These are phyloP conservation scores for Trichonephila inaurata DNA, from an alignment of 1,140 invertebrate genomes.

Conservation along the genomic window DNA sequence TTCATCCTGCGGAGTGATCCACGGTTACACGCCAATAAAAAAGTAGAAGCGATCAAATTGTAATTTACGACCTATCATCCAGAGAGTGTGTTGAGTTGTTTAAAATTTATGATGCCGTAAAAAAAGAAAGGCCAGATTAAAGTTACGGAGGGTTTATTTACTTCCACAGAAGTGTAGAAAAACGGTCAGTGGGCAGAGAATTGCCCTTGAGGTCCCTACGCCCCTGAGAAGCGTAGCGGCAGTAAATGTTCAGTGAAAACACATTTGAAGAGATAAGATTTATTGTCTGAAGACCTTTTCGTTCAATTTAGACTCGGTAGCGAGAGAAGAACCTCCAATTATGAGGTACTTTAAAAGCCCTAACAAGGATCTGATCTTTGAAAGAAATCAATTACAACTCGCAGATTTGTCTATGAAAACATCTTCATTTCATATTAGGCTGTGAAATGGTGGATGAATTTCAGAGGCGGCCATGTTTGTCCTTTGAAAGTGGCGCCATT, in stretches of 20 bases:
- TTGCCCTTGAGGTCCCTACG: background rate
- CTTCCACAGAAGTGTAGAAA: background rate
- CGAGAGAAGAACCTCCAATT: background rate
- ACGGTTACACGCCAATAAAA: background rate
- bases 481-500: background rate
- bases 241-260: background rate
- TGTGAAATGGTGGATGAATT: background rate
- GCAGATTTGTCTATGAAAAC: background rate
- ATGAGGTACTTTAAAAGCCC: background rate
- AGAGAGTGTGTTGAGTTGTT: background rate
- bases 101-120: constrained; percentile 20
- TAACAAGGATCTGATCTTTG: constrained; percentile 5
- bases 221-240: background rate
- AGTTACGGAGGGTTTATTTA: background rate
- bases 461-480: background rate
- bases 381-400: constrained; percentile 9
- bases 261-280: background rate
- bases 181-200: background rate
- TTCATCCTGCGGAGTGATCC: no score
- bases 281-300: background rate
- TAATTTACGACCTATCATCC: background rate
- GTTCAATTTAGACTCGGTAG: background rate
- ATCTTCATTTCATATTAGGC: background rate
- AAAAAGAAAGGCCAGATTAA: constrained; percentile 17
- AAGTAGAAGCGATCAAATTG: background rate